Conservation (phyloP, 2,888 invertebrate genomes). For the Phyto melanocephala region DNA sequence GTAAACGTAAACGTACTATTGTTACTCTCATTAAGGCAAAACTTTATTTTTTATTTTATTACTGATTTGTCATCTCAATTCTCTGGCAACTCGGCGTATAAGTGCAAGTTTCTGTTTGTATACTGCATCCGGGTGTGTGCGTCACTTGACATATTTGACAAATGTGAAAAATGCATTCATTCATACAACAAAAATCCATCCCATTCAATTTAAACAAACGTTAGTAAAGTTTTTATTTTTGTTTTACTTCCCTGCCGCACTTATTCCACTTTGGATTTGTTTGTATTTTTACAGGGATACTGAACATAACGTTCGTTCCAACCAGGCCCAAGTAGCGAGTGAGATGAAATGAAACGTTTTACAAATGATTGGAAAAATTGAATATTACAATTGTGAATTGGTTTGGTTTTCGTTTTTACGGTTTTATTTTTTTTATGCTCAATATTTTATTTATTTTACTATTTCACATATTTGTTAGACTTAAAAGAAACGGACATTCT, state of each 20-base stretch:
- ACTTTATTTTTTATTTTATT: too few species aligned
- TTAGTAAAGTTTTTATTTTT: constrained; percentile 12
- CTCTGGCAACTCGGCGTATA: not conserved
- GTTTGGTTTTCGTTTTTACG: constrained; percentile 9
- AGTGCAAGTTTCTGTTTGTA: not conserved
- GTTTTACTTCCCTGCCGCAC: not conserved
- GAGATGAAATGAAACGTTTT: constrained; percentile 61
- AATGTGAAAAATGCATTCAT: constrained; percentile 44
- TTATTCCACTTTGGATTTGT: not conserved
- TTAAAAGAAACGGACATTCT: not conserved
- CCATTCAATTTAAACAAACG: constrained; percentile 36
- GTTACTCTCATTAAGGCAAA: too few species aligned
- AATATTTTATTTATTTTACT: not conserved
- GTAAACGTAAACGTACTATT: too few species aligned
- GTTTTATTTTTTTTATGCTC: not conserved
- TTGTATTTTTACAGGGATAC: not conserved
- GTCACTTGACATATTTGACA: constrained; percentile 33
- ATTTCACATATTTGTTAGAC: constrained; percentile 10
- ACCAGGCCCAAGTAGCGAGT: constrained; percentile 1
- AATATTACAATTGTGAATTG: constrained; percentile 51
- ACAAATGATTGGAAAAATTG: constrained; percentile 61
- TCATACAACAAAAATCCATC: not conserved
- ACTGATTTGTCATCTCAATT: too few species aligned
- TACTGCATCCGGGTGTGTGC: not conserved
- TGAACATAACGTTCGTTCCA: not conserved